phyloP scores from a whole-genome alignment of 2,888 invertebrate species.

The Drosophila paramelanica region DNA sequence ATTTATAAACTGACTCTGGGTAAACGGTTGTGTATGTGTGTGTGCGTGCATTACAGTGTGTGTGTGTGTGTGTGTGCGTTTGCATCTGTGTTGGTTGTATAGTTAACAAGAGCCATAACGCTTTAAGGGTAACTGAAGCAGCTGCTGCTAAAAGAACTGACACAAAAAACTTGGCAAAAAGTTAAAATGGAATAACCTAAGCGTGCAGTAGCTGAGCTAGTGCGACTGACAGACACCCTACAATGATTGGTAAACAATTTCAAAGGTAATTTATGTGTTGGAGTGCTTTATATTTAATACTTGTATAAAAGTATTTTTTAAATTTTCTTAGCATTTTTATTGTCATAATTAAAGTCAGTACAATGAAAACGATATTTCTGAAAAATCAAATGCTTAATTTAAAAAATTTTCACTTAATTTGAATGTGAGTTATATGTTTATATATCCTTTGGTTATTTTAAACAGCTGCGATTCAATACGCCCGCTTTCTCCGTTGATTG shows the following conservation, averaged over 20 bases:
- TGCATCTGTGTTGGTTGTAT: background rate
- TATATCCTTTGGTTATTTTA: background rate
- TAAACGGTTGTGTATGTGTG: constrained; percentile 6
- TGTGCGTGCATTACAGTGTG: background rate
- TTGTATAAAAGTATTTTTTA: too few species aligned
- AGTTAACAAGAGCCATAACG: constrained; percentile 51
- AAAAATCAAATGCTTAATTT: too few species aligned
- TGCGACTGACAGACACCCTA: constrained; percentile 10
- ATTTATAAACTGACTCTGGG: constrained; percentile 56
- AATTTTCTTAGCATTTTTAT: too few species aligned
- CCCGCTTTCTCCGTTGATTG: constrained; percentile 34
- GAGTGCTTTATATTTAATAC: too few species aligned
- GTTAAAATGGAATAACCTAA: constrained; percentile 37
- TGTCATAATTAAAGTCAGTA: too few species aligned
- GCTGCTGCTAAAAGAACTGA: constrained; percentile 28
- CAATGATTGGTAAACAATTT: too few species aligned
- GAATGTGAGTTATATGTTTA: too few species aligned
- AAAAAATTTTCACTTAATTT: too few species aligned
- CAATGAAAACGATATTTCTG: too few species aligned
- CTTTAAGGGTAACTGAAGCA: constrained; percentile 47
- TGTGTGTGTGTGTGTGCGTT: constrained; percentile 10
- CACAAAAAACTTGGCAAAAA: constrained; percentile 28
- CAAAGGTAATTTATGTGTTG: too few species aligned
- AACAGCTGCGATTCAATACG: background rate
- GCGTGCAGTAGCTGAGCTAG: background rate